Percentiles rank a stretch among this genome's conserved stretches.
These are phyloP conservation scores for Megaceryle maxima DNA, from an alignment of 2,113 vertebrate genomes.

Conservation along the genomic window DNA sequence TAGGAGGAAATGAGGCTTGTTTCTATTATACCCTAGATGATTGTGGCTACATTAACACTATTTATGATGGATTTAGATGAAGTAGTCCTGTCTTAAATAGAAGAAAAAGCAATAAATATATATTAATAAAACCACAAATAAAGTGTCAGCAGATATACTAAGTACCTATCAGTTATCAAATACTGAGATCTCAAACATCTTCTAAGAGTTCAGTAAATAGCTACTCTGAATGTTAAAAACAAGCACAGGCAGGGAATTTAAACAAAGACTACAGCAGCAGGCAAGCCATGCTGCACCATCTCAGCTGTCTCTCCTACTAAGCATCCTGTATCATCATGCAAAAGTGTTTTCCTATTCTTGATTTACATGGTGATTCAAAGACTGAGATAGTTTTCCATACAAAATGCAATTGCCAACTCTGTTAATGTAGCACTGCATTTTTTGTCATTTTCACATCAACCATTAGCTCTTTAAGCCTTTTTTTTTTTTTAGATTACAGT, in stretches of 20 bases:
- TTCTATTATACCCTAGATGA: neutral
- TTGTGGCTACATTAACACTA: neutral
- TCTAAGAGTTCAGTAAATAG: neutral
- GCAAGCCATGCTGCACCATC: neutral
- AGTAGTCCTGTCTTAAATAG: neutral
- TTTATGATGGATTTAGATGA: neutral
- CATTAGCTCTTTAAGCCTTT: neutral
- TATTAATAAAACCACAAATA: neutral
- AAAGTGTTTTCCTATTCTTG: neutral
- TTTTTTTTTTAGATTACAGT: neutral
- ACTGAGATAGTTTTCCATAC: neutral
- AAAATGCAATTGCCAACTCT: neutral
- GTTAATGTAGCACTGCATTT: neutral
- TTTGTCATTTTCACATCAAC: neutral
- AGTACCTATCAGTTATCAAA: neutral
- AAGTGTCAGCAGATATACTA: neutral
- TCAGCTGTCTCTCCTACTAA: neutral
- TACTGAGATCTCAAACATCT: neutral
- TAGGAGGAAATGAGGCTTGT: neutral
- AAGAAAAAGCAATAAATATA: neutral
- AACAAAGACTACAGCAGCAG: slow-evolving; percentile 4
- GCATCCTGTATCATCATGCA: neutral
- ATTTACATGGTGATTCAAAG: neutral
- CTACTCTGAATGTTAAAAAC: neutral
- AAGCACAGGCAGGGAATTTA: neutral